phyloP scores from a whole-genome alignment of 2,888 invertebrate genomes.

The Diogma glabrata region DNA sequence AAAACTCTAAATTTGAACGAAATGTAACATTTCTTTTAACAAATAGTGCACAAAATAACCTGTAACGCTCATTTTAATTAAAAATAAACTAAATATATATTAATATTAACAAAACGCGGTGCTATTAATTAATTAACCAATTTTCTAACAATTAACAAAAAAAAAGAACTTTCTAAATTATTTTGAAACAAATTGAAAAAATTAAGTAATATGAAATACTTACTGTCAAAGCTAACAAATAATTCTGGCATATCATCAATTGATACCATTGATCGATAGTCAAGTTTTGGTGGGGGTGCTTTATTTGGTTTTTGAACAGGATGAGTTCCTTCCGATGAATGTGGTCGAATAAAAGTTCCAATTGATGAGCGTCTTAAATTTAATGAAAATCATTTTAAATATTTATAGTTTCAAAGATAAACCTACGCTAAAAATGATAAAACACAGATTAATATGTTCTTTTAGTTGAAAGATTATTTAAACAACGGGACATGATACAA shows the following conservation, averaged over 20 bases:
- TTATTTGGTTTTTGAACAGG: conserved; percentile 38
- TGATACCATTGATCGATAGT: conserved; percentile 87
- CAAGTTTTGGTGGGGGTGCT: conserved; percentile 58
- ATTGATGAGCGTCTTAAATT: conserved; percentile 66
- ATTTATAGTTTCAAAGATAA: too few species aligned
- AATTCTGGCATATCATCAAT: conserved; percentile 92
- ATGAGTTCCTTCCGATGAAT: conserved; percentile 52
- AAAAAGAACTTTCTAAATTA: neutral
- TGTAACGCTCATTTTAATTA: too few species aligned
- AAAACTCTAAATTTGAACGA: too few species aligned
- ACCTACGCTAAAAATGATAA: neutral
- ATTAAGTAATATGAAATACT: conserved; percentile 37
- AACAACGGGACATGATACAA: neutral
- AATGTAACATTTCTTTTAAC: too few species aligned
- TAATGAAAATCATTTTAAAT: neutral
- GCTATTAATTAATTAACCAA: neutral
- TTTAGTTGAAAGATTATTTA: neutral
- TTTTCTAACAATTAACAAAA: neutral
- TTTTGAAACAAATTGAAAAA: neutral
- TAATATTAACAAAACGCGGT: neutral
- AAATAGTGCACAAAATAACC: too few species aligned
- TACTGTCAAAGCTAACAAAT: conserved; percentile 89
- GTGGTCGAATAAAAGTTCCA: conserved; percentile 71
- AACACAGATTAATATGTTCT: neutral
- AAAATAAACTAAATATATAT: neutral